Base-by-base conservation (phyloP, 2,113 vertebrate species). In the Apeltes quadracus region DNA sequence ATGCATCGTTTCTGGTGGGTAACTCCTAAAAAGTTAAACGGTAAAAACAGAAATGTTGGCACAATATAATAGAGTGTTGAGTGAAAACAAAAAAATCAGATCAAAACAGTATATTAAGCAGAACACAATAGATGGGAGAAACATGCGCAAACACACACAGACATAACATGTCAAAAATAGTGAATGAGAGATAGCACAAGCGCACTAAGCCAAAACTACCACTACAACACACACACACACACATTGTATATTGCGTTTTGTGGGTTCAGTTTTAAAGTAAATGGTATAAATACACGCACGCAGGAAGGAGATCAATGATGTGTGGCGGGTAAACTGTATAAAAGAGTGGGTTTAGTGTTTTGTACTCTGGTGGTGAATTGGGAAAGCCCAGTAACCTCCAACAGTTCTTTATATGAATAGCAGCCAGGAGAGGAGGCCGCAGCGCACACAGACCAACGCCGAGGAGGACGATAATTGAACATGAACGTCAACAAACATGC, bases 371-470 rank as follows among this genome's bases (percentile, higher is more conserved):
- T 90, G 85, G 84, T 75, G 54, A 78, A 89, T 70, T 70, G 90
- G 89, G 87, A 89, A 92, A 90, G 88, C 88, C 90, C 91, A 90
- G 90, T 84, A 84, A 86, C 87, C 84, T 91, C 84, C 85, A 76
- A 81, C 69, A 78, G 85, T 81, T 62, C 67, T 81, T 69, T 74
- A 65, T 82, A 81, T 83, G 87, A 87, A 74, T 68, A 66, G 80
- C 79, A 84, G 88, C 84, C 90, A 89, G 84, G 58, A 78, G 72
- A 82, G 58, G 64, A 75, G 78, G 82, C 87, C 76, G 18, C 84
- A 85, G 54, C 63, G 64, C 69, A 68, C 58, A 65, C 56, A 80
- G 59, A 78, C 69, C 76, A 63, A 70, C 65, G 67, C 69, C 72
- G 72, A 81, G 80, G 59, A 69, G 65, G 69, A 72, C 41, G 20